Percentiles rank a stretch among this genome's conserved stretches.
Evolutionary conservation across 2,797 vertebrate species (phyloP).

Genomic region (Argentina silus): DNA sequence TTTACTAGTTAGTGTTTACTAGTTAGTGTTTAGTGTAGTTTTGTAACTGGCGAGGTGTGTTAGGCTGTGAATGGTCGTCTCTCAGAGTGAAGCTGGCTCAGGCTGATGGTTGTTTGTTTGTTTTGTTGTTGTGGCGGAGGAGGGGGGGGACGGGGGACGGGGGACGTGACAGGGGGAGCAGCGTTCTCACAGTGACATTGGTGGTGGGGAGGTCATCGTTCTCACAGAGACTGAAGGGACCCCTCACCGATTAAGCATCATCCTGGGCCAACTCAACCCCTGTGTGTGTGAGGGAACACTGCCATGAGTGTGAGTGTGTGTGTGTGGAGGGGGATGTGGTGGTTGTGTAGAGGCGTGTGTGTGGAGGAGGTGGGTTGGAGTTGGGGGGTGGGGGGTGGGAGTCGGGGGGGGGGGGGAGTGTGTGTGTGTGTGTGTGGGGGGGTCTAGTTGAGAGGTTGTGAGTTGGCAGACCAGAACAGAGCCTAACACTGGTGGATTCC

Average conservation of each 20-base stretch:
- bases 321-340: conserved; percentile 10
- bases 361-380: conserved; percentile 5
- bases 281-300: neutral
- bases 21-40: too few relatives aligned
- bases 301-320: neutral
- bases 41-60: too few relatives aligned
- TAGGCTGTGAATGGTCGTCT: too few relatives aligned
- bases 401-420: neutral
- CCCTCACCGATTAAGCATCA: neutral
- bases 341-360: conserved; percentile 2
- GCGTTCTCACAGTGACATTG: neutral
- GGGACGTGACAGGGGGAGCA: neutral
- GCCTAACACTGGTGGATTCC: conserved; percentile 41
- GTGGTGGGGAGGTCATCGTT: neutral
- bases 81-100: too few relatives aligned
- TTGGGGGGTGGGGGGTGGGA: conserved; percentile 14
- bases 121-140: conserved; percentile 5
- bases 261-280: neutral
- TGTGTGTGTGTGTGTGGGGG: conserved; percentile 6
- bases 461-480: neutral
- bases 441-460: conserved; percentile 1
- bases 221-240: neutral
- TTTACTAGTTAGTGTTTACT: too few relatives aligned
- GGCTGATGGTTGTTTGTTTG: too few relatives aligned
- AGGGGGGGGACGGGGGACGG: conserved; percentile 20